Conservation (phyloP, 2,888 invertebrate genomes). For the Gibbula magus region DNA sequence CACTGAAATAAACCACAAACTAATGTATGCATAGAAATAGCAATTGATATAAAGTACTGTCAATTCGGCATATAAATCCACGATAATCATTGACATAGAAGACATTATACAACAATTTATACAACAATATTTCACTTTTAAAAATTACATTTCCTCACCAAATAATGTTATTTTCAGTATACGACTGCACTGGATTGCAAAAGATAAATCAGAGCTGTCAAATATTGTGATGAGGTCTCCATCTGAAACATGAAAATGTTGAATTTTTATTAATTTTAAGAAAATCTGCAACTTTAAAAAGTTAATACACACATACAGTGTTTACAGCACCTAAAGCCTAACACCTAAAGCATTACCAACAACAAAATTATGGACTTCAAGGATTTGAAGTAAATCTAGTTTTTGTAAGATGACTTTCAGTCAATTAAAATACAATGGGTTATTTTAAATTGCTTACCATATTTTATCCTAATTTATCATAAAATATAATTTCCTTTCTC, state of each 20-base stretch:
- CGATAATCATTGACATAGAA: no score
- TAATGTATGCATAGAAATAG: neutral
- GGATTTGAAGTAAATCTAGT: no score
- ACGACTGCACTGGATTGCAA: slow-evolving; percentile 83
- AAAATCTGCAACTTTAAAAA: neutral
- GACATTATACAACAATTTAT: neutral
- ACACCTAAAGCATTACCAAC: neutral
- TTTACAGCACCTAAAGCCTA: neutral
- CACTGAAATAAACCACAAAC: slow-evolving; percentile 61
- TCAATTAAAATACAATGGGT: no score
- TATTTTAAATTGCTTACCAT: no score
- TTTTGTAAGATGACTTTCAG: no score
- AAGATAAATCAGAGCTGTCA: slow-evolving; percentile 83
- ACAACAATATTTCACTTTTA: neutral
- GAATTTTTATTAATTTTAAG: neutral
- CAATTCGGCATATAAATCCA: no score
- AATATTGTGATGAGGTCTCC: slow-evolving; percentile 84
- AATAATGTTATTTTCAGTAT: slow-evolving; percentile 82
- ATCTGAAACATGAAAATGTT: slow-evolving; percentile 76
- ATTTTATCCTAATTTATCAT: no score
- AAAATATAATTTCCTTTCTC: neutral
- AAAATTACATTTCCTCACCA: slow-evolving; percentile 67
- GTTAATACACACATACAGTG: neutral
- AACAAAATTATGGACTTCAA: no score
- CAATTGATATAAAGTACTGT: no score